phyloP scores from a whole-genome alignment of 92 coral and sea anemone genomes.

The Porites lobata region DNA sequence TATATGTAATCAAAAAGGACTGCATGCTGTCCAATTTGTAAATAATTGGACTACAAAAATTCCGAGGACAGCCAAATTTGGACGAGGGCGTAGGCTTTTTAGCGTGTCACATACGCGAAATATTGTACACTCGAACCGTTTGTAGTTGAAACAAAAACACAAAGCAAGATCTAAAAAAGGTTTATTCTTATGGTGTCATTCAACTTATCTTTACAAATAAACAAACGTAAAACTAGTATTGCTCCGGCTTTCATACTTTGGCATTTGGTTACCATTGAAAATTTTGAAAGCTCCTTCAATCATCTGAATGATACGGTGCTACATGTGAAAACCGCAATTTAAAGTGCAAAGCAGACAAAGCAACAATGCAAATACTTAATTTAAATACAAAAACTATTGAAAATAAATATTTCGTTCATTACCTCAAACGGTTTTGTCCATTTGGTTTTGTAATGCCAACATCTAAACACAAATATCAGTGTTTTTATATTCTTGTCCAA shows the following conservation, averaged over 20 bases:
- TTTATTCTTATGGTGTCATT: too few relatives aligned
- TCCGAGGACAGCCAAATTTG: background rate
- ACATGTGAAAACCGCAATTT: background rate
- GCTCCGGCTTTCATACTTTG: background rate
- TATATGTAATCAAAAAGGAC: background rate
- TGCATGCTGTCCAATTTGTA: too few relatives aligned
- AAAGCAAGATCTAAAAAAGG: too few relatives aligned
- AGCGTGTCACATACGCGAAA: background rate
- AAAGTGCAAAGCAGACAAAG: background rate
- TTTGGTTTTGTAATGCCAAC: background rate
- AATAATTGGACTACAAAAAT: background rate
- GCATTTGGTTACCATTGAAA: background rate
- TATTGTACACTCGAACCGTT: background rate
- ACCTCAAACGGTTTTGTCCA: background rate
- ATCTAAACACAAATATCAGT: background rate
- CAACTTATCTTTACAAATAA: background rate
- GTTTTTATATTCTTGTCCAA: background rate
- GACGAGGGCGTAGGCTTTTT: background rate
- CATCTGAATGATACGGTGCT: background rate
- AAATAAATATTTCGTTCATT: too few relatives aligned
- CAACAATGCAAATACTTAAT: background rate
- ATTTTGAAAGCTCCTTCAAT: constrained; percentile 1
- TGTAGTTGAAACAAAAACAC: too few relatives aligned
- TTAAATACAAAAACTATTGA: background rate
- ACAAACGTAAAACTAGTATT: background rate